A percentile compares a stretch with the other conserved stretches of the same genome.
Conservation (phyloP, 2,888 invertebrate genomes). For the Myathropa florea region DNA sequence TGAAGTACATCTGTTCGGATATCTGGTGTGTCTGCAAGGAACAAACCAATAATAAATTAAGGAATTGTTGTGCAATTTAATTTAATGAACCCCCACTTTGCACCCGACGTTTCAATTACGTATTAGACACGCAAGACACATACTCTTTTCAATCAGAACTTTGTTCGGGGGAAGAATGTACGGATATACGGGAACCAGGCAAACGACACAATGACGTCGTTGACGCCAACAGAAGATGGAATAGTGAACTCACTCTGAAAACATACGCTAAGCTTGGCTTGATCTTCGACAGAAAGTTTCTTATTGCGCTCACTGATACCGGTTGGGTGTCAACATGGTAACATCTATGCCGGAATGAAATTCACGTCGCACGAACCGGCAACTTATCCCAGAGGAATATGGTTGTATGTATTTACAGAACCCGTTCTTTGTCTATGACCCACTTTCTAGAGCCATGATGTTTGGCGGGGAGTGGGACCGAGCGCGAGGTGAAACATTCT, state of each 20-base stretch:
- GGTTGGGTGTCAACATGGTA: constrained; percentile 41
- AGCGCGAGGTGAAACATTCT: constrained; percentile 20
- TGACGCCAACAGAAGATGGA: constrained; percentile 5
- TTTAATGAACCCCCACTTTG: constrained; percentile 20
- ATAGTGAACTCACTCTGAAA: constrained; percentile 24
- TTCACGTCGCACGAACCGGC: constrained; percentile 14
- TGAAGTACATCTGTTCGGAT: constrained; percentile 8
- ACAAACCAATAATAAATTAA: constrained; percentile 58
- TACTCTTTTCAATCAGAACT: constrained; percentile 41
- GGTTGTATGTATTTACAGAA: constrained; percentile 53
- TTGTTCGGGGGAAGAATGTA: constrained; percentile 9
- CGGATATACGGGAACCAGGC: not conserved
- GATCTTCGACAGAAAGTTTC: constrained; percentile 44
- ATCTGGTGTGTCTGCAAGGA: constrained; percentile 17
- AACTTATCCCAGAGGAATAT: constrained; percentile 54
- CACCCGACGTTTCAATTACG: constrained; percentile 7
- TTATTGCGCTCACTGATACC: constrained; percentile 30
- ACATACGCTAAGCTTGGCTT: constrained; percentile 2
- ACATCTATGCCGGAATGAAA: constrained; percentile 1
- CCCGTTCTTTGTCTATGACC: constrained; percentile 63
- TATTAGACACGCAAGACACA: constrained; percentile 19
- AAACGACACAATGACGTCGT: not conserved
- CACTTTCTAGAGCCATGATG: constrained; percentile 26
- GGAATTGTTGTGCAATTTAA: constrained; percentile 48
- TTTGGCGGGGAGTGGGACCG: not conserved